Percentiles rank a stretch among this genome's conserved stretches.
phyloP scores from a whole-genome alignment of 2,888 invertebrate species.

The Ophraella communa region DNA sequence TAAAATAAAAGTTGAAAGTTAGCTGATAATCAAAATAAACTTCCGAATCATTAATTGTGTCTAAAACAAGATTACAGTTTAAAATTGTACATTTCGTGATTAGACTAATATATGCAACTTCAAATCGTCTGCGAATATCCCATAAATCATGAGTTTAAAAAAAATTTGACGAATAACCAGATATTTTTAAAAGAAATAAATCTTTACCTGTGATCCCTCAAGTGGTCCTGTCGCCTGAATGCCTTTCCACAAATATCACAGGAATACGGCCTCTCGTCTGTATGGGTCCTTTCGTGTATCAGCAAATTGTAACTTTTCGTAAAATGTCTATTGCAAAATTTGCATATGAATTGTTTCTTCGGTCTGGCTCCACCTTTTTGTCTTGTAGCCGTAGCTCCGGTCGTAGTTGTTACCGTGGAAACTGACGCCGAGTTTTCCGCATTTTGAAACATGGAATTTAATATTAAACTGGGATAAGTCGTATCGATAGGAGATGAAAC shows the following conservation, averaged over 20 bases:
- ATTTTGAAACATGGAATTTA: conserved; percentile 72
- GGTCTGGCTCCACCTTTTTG: conserved; percentile 64
- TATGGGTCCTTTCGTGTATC: conserved; percentile 97
- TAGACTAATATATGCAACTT: too few relatives aligned
- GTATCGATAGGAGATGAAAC: conserved; percentile 71
- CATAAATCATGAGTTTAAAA: too few relatives aligned
- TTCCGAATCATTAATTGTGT: too few relatives aligned
- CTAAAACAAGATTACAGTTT: too few relatives aligned
- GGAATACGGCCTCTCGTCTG: conserved; percentile 95
- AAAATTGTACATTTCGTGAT: too few relatives aligned
- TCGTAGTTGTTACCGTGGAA: conserved; percentile 53
- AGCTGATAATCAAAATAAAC: too few relatives aligned
- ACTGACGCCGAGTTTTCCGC: conserved; percentile 63
- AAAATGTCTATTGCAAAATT: conserved; percentile 96
- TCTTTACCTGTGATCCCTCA: conserved; percentile 88
- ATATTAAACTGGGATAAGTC: conserved; percentile 73
- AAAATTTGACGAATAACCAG: too few relatives aligned
- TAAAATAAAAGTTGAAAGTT: too few relatives aligned
- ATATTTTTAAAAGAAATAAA: conserved; percentile 33
- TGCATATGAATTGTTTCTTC: conserved; percentile 93
- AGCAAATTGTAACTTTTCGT: conserved; percentile 97
- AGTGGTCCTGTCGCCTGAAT: conserved; percentile 94
- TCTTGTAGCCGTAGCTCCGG: conserved; percentile 57
- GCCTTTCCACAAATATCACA: conserved; percentile 99
- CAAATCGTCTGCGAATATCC: too few relatives aligned